Evolutionary conservation across 92 coral and sea anemone species (phyloP).

Genomic region (Ricordea florida): DNA sequence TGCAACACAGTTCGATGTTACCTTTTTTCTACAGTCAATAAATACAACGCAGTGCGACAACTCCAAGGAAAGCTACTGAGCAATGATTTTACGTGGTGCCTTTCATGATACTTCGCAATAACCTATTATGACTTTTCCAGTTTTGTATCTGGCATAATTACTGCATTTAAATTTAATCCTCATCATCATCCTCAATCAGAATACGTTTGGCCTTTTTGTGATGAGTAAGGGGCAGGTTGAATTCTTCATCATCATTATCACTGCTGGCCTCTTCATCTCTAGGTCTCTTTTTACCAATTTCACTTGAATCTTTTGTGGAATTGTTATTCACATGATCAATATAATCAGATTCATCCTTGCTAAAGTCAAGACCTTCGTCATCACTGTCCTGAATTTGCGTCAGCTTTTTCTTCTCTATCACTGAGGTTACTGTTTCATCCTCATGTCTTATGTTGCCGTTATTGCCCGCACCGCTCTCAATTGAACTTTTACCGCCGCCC

Average conservation of each 20-base stretch:
- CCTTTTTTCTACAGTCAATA: no score
- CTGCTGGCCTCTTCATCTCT: conserved; percentile 29
- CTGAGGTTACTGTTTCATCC: not conserved
- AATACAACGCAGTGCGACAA: no score
- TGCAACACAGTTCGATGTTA: no score
- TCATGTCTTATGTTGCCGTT: not conserved
- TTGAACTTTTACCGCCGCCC: no score
- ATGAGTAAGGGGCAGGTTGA: conserved; percentile 39
- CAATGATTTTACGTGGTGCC: no score
- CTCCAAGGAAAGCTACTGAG: no score
- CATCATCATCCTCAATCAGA: conserved; percentile 58
- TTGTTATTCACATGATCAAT: not conserved
- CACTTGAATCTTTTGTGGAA: not conserved
- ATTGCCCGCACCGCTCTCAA: no score
- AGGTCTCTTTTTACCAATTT: conserved; percentile 53
- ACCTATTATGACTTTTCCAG: no score
- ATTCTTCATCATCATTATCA: conserved; percentile 54
- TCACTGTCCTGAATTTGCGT: conserved; percentile 1
- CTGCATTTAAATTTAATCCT: no score
- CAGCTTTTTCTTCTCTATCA: not conserved
- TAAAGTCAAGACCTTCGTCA: conserved; percentile 15
- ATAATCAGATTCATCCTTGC: conserved; percentile 8
- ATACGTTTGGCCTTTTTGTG: conserved; percentile 69
- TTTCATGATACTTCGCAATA: no score
- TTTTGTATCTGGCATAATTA: no score